Evolutionary conservation across 1,140 invertebrate genomes (phyloP), one percentile per base, ranked within the genome.

Genomic region (Pygmarrhopalites habei): DNA sequence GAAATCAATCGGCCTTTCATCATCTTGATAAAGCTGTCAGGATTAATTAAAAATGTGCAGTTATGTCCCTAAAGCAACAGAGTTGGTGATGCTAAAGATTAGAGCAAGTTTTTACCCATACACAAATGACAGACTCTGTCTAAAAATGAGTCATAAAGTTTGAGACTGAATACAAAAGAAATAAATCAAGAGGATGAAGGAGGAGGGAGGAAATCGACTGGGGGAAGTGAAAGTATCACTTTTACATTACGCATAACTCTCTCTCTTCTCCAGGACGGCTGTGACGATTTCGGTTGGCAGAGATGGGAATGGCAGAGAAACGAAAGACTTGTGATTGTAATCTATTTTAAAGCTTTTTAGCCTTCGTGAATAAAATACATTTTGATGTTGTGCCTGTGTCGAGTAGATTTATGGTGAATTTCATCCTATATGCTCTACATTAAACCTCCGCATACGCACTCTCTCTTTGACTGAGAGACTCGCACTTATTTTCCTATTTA

Each of bases 361-460:
- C 46, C 46, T 49, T 14, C 46, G 46, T 49, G 46, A 49, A 49
- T 49, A 49, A 23, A 49, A 23, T 14, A 49, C 46, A 49, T n/a
- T 49, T 49, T 49, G 46, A 49, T 49, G 23, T 23, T 12, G 35
- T 7, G 17, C 17, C 10, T n/a, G n/a, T 41, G n/a, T n/a, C 12
- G 39, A n/a, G n/a, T 14, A 21, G 46, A 49, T 49, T 49, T 49
- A 49, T 49, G 46, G 35, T 10, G 35, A 39, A 17, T 39, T 39
- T 10, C 35, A 17, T 39, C 35, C 7, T 39, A 39, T 39, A 7
- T 39, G 35, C 10, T 17, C 7, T 39, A 17, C 10, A 7, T 10
- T 39, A 39, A 17, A 17, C 35, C 7, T 39, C 7, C 17, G 7
- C 35, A 39, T 39, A 7, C 35, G 35, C 35, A 10, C 17, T 7